These are phyloP conservation scores for Rhynchonycteris naso DNA, from an alignment of 2,797 vertebrate genomes.

Conservation along the genomic window DNA sequence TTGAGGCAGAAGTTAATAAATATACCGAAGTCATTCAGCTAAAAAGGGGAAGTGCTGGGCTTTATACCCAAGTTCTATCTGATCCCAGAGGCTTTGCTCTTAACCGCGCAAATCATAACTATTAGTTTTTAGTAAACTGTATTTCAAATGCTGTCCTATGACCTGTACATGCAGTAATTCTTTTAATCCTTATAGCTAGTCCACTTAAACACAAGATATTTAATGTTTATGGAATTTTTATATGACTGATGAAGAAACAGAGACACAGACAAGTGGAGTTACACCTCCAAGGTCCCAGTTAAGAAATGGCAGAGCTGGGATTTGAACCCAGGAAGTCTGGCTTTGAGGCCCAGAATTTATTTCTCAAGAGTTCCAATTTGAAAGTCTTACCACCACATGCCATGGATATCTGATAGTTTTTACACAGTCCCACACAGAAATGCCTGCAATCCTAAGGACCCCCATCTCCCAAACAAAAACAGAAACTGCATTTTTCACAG, in stretches of 20 bases:
- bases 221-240: neutral
- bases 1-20: neutral
- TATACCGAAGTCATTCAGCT: neutral
- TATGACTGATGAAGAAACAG: neutral
- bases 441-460: neutral
- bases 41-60: neutral
- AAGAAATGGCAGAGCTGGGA: neutral
- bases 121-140: neutral
- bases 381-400: neutral
- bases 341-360: neutral
- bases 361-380: neutral
- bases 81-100: neutral
- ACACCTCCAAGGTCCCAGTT: neutral
- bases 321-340: neutral
- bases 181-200: neutral
- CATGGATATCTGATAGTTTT: neutral
- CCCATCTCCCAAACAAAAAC: neutral
- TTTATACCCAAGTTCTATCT: neutral
- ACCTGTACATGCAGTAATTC: neutral
- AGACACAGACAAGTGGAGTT: neutral
- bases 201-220: neutral
- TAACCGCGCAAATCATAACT: neutral
- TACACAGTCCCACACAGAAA: no score
- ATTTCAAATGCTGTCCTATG: neutral
- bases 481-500: neutral